Percentiles rank a stretch among this genome's conserved stretches.
phyloP scores from a whole-genome alignment of 2,113 vertebrate species.

The Ranitomeya variabilis region DNA sequence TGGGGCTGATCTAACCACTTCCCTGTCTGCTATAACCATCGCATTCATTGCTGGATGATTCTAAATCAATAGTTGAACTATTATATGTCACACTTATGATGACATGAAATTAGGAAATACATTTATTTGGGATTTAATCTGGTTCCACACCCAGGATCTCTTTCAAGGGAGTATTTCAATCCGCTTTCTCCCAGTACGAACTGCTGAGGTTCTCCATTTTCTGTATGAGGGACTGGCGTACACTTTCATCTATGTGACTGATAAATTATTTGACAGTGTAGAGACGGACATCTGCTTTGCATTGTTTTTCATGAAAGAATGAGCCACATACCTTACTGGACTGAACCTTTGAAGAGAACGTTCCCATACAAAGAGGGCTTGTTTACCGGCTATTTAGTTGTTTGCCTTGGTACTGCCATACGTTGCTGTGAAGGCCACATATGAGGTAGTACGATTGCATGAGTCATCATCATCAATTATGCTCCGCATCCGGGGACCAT shows the following conservation, averaged over 20 bases:
- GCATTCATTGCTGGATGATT: too few relatives aligned
- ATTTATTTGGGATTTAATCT: not conserved
- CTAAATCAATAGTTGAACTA: too few relatives aligned
- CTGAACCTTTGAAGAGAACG: not conserved
- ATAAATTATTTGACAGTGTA: not conserved
- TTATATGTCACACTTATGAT: not conserved
- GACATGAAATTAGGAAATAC: not conserved
- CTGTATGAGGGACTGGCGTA: not conserved
- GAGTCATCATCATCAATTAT: slow-evolving; percentile 25
- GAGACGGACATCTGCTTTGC: not conserved
- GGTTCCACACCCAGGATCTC: not conserved
- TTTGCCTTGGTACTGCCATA: not conserved
- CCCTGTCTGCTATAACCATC: too few relatives aligned
- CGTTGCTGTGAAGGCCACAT: slow-evolving; percentile 2
- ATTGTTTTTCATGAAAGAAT: slow-evolving; percentile 12
- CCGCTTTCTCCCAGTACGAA: not conserved
- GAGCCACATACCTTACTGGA: not conserved
- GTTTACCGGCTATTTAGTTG: not conserved
- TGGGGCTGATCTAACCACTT: too few relatives aligned
- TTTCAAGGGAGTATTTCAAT: not conserved
- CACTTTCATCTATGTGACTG: slow-evolving; percentile 4
- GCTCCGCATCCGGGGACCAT: not conserved
- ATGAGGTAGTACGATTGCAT: not conserved
- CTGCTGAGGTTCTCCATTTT: not conserved
- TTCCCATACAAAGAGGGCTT: not conserved